These are phyloP conservation scores for Todiramphus saurophagus DNA, from an alignment of 2,113 vertebrate genomes.

Conservation along the genomic window DNA sequence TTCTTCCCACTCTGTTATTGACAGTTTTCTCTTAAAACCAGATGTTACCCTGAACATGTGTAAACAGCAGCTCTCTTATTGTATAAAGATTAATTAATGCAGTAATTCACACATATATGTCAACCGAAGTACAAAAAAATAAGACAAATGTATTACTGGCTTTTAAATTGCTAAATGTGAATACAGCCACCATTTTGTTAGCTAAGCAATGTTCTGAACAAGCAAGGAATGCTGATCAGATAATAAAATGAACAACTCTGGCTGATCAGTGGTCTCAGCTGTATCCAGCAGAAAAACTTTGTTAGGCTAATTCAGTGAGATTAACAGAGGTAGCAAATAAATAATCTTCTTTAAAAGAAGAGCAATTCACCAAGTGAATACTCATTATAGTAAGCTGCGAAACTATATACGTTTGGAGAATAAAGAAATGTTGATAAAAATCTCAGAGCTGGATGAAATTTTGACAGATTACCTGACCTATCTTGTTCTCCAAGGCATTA, in stretches of 20 bases:
- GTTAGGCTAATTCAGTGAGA: background rate
- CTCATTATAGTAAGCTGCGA: background rate
- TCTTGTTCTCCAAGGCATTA: background rate
- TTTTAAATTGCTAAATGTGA: background rate
- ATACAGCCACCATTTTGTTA: background rate
- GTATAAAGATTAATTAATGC: background rate
- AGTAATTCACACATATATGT: background rate
- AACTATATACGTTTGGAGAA: background rate
- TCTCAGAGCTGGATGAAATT: background rate
- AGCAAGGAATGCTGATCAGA: conserved; percentile 1
- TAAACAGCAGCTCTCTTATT: background rate
- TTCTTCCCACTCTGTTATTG: background rate
- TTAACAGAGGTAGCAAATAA: background rate
- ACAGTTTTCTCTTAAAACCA: background rate
- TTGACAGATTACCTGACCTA: background rate
- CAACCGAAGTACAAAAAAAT: background rate
- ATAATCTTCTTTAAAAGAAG: background rate
- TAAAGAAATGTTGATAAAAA: background rate
- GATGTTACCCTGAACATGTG: background rate
- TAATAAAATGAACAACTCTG: conserved; percentile 23
- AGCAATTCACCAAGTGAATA: background rate
- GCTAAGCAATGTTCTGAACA: conserved; percentile 29
- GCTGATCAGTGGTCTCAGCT: conserved; percentile 1
- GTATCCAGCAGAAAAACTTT: conserved; percentile 4
- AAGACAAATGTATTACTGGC: background rate